Percentiles rank a stretch among this genome's conserved stretches.
phyloP scores from a whole-genome alignment of 2,888 invertebrate genomes.

The Noctua pronuba region DNA sequence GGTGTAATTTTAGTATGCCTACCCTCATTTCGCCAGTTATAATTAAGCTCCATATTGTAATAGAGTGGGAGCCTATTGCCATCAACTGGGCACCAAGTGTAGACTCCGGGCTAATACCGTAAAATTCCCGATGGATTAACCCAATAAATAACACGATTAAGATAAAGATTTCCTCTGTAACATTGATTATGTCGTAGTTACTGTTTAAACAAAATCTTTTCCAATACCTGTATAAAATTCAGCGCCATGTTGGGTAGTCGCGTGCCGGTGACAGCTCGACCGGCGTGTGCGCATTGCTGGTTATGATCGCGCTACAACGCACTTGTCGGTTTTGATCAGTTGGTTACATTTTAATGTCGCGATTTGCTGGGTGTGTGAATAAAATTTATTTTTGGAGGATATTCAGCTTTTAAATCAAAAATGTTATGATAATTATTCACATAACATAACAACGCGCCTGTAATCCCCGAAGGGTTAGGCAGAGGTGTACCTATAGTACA shows the following conservation, averaged over 20 bases:
- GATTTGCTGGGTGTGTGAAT: background rate
- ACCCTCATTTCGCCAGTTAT: background rate
- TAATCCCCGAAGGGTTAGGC: no score
- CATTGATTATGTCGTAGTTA: no score
- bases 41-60: background rate
- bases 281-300: slow-evolving; percentile 68
- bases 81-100: background rate
- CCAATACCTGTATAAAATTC: slow-evolving; percentile 20
- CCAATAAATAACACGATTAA: background rate
- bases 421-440: background rate
- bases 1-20: background rate
- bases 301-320: slow-evolving; percentile 58
- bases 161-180: no score
- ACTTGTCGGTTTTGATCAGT: slow-evolving; percentile 51
- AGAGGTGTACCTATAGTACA: no score
- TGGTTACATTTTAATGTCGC: slow-evolving; percentile 21
- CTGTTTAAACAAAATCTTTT: slow-evolving; percentile 5
- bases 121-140: background rate
- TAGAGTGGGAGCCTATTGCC: background rate
- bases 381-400: background rate
- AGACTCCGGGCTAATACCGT: background rate
- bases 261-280: slow-evolving; percentile 68
- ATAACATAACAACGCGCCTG: no score
- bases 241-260: slow-evolving; percentile 48
- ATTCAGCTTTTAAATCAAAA: background rate